phyloP scores from a whole-genome alignment of 2,797 vertebrate species.

The Thaleichthys pacificus region DNA sequence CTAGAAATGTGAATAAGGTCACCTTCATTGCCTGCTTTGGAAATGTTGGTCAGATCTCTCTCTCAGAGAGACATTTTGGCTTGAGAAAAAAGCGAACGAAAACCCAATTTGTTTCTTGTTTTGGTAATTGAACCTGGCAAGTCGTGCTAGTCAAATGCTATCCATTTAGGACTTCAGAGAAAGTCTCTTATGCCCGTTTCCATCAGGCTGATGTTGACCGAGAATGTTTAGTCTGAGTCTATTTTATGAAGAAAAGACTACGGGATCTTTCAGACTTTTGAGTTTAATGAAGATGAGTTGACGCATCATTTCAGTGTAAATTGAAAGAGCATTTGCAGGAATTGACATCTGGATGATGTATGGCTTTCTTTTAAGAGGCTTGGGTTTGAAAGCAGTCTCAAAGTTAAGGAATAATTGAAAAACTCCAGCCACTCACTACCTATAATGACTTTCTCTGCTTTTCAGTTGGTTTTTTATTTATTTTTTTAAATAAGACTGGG shows the following conservation, averaged over 20 bases:
- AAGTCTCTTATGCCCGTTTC: slow-evolving; percentile 32
- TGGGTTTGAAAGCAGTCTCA: slow-evolving; percentile 49
- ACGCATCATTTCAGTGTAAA: slow-evolving; percentile 57
- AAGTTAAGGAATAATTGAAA: slow-evolving; percentile 58
- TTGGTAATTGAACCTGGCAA: slow-evolving; percentile 57
- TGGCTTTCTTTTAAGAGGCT: slow-evolving; percentile 49
- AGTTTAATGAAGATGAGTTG: slow-evolving; percentile 48
- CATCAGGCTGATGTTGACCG: slow-evolving; percentile 35
- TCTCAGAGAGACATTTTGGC: slow-evolving; percentile 41
- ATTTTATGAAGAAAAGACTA: slow-evolving; percentile 48
- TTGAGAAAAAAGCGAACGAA: slow-evolving; percentile 32
- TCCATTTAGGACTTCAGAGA: slow-evolving; percentile 55
- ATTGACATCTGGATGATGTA: slow-evolving; percentile 54
- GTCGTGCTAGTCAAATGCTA: slow-evolving; percentile 44
- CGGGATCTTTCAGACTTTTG: slow-evolving; percentile 43
- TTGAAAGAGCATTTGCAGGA: slow-evolving; percentile 48
- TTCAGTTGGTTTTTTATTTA: slow-evolving; percentile 34
- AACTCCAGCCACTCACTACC: slow-evolving; percentile 55
- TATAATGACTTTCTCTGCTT: slow-evolving; percentile 57
- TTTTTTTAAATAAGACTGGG: slow-evolving; percentile 17
- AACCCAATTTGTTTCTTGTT: slow-evolving; percentile 52
- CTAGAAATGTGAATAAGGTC: slow-evolving; percentile 33
- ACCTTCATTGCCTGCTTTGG: slow-evolving; percentile 50
- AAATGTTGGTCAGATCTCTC: slow-evolving; percentile 39
- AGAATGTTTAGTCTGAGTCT: slow-evolving; percentile 38